Conservation (phyloP, 2,888 invertebrate genomes). For the Diarsia rubi region DNA sequence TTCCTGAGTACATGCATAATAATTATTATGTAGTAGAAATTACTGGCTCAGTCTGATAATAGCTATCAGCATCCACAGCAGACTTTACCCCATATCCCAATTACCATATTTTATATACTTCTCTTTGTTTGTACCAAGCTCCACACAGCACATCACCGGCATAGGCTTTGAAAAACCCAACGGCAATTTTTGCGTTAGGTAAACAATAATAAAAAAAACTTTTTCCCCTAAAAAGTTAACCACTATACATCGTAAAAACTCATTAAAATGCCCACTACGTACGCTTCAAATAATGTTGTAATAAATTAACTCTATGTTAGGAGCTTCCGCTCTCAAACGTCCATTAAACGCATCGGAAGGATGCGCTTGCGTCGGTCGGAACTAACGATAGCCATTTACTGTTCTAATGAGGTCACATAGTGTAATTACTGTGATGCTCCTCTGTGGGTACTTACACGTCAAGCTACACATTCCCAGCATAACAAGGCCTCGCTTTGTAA, state of each 20-base stretch:
- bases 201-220: background rate
- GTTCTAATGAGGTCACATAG: slow-evolving; percentile 57
- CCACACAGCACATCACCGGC: too few species aligned
- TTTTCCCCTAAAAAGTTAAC: background rate
- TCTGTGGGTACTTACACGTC: background rate
- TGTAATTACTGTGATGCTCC: slow-evolving; percentile 28
- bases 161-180: background rate
- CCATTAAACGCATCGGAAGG: slow-evolving; percentile 55
- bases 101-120: too few species aligned
- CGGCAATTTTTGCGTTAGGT: background rate
- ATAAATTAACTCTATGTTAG: slow-evolving; percentile 44
- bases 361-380: slow-evolving; percentile 52
- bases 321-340: slow-evolving; percentile 54
- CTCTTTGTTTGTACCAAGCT: too few species aligned
- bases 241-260: background rate
- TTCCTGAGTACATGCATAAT: background rate
- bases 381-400: slow-evolving; percentile 52
- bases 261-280: slow-evolving; percentile 12
- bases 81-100: too few species aligned
- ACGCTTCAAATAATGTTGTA: slow-evolving; percentile 32
- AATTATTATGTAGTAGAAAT: background rate
- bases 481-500: too few species aligned
- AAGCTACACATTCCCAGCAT: too few species aligned
- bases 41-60: too few species aligned
- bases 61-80: too few species aligned